Evolutionary conservation across 1,140 invertebrate species (phyloP).

Genomic region (Bombus confusus): DNA sequence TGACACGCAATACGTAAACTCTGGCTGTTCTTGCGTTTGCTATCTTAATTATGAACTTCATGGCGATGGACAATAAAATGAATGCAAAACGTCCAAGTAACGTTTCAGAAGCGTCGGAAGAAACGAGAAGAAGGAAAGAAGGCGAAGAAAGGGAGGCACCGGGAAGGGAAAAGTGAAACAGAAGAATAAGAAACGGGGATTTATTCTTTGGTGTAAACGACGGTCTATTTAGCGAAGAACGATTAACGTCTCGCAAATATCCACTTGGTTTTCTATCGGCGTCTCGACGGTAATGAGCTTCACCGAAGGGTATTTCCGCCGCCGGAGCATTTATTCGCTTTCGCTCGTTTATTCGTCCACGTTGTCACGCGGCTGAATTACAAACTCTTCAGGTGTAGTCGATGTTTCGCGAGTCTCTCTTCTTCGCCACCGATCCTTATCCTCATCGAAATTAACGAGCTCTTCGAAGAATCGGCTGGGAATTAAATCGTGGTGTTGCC

Average conservation of each 20-base stretch:
- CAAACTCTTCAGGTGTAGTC: constrained; percentile 15
- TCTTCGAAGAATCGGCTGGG: constrained; percentile 60
- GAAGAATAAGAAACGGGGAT: background rate
- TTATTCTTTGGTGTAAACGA: background rate
- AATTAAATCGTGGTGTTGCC: constrained; percentile 49
- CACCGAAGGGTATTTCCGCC: constrained; percentile 1
- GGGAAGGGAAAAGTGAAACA: background rate
- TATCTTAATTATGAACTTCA: background rate
- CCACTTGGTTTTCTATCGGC: constrained; percentile 11
- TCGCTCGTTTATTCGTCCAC: background rate
- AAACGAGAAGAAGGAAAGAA: background rate
- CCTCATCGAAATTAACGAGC: constrained; percentile 62
- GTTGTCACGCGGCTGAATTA: constrained; percentile 34
- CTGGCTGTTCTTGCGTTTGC: too few species aligned
- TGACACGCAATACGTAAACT: background rate
- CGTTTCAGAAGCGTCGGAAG: background rate
- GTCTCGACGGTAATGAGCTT: constrained; percentile 34
- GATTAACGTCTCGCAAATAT: constrained; percentile 31
- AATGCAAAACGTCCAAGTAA: background rate
- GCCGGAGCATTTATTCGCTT: constrained; percentile 1
- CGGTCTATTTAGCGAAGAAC: background rate
- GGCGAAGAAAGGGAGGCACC: background rate
- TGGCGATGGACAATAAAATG: background rate
- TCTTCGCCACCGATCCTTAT: constrained; percentile 33
- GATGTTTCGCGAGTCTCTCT: constrained; percentile 30